These are phyloP conservation scores for Plusia festucae DNA, from an alignment of 2,888 invertebrate genomes.

Conservation along the genomic window DNA sequence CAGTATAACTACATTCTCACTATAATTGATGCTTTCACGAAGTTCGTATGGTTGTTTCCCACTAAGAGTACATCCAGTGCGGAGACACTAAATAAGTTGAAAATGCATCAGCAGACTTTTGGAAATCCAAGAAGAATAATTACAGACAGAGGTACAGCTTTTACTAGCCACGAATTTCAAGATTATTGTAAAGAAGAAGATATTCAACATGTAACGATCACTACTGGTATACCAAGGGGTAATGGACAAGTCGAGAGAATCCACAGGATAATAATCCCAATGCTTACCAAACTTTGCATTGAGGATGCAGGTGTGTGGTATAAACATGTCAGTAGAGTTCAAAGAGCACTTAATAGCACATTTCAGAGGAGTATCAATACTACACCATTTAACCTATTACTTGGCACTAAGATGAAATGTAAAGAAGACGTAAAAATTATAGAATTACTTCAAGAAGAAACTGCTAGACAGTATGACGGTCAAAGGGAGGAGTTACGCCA, in stretches of 20 bases:
- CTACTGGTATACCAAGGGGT: constrained; percentile 52
- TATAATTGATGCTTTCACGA: constrained; percentile 36
- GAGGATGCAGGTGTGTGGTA: neutral
- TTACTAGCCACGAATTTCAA: constrained; percentile 30
- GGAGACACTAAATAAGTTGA: constrained; percentile 10
- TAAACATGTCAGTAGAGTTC: neutral
- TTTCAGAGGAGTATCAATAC: constrained; percentile 9
- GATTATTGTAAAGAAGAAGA: constrained; percentile 44
- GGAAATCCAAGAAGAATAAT: neutral
- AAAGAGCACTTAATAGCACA: constrained; percentile 7
- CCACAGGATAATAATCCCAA: constrained; percentile 25
- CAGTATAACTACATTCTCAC: constrained; percentile 49
- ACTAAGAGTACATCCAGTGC: constrained; percentile 26
- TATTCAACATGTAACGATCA: constrained; percentile 46
- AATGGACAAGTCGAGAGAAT: constrained; percentile 58
- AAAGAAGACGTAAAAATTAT: constrained; percentile 11
- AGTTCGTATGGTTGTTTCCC: constrained; percentile 54
- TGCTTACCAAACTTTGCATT: constrained; percentile 7
- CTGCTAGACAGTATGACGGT: too few species aligned
- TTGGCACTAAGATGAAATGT: constrained; percentile 2
- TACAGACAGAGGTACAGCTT: neutral
- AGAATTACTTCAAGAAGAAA: constrained; percentile 7
- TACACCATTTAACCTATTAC: constrained; percentile 9
- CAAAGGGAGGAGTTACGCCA: too few species aligned
- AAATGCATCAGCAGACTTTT: neutral